Base-by-base conservation (phyloP, 2,113 vertebrate species). In the Callionymus lyra region DNA sequence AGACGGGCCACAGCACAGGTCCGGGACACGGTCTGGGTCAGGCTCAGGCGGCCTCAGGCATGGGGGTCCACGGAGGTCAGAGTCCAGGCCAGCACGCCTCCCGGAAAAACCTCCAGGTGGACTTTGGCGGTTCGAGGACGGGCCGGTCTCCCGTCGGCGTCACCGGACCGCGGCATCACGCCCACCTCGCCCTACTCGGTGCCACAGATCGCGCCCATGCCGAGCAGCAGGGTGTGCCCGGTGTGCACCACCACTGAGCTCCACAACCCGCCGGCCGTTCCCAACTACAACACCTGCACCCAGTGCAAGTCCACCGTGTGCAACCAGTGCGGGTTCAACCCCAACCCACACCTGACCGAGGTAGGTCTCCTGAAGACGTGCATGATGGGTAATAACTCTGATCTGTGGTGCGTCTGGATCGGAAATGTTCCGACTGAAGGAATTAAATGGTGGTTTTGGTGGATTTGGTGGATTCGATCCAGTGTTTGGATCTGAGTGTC, bases 241-340 rank as follows among this genome's bases (percentile, higher is more conserved):
- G 90, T 99, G 74, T 99, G 95, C 85, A 97, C 89, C 83, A 94
- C 87, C 0, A 91, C 94, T 1, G 94, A 97, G 74, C 88, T 99
- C 81, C 93, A 85, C n/a, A 84, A 88, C 56, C 81, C 76, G 11
- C 85, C 90, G 0, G 89, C 88, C 45, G 88, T 91, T 81, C 92
- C 93, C 54, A 98, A 98, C 86, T 94, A 88, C 87, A 97, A 93
- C 52, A 91, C 85, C 61, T 99, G 95, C 76, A 99, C 95, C 15
- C 93, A 97, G 82, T 99, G 95, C 84, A 91, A 84, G 77, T 81
- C 76, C 76, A 91, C 89, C 2, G 95, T 99, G 80, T 99, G 95
- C 84, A 99, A 92, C 84, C 95, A 99, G 80, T 99, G 95, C 9
- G 95, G 95, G 53, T 99, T 99, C 89, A 99, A 99, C 78, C 95